phyloP scores from a whole-genome alignment of 2,113 vertebrate genomes.

The Mionectes macconnelli region DNA sequence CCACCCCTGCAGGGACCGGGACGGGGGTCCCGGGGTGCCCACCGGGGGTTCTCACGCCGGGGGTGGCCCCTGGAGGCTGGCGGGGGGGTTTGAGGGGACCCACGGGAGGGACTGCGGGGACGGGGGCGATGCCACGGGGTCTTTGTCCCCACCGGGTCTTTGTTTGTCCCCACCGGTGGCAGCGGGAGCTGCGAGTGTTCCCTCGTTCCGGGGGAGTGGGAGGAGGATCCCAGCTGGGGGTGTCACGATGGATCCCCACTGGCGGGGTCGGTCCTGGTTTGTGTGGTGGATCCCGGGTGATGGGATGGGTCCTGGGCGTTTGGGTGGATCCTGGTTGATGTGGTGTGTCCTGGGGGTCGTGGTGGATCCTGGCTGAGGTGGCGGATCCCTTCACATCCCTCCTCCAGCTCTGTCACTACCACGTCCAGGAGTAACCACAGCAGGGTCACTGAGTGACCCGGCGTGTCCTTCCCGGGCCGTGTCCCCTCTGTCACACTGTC shows the following conservation, averaged over 20 bases:
- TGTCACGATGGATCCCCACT: not conserved
- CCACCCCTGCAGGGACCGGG: not conserved
- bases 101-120: not conserved
- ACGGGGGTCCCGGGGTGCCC: not conserved
- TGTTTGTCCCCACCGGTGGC: not conserved
- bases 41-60: fast-evolving
- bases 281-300: too few species aligned
- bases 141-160: not conserved
- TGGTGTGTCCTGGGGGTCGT: fast-evolving
- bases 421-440: fast-evolving
- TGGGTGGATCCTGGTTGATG: not conserved
- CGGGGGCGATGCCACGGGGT: not conserved
- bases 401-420: not conserved
- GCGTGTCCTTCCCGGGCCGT: fast-evolving
- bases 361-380: not conserved
- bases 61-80: not conserved
- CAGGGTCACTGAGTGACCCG: fast-evolving
- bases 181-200: not conserved
- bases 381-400: not conserved
- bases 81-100: not conserved
- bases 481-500: not conserved
- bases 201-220: too few species aligned
- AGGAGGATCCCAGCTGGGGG: too few species aligned
- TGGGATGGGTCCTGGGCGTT: not conserved
- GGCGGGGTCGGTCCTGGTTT: not conserved